phyloP scores from a whole-genome alignment of 2,888 invertebrate species.

The Drosophila bunnanda region DNA sequence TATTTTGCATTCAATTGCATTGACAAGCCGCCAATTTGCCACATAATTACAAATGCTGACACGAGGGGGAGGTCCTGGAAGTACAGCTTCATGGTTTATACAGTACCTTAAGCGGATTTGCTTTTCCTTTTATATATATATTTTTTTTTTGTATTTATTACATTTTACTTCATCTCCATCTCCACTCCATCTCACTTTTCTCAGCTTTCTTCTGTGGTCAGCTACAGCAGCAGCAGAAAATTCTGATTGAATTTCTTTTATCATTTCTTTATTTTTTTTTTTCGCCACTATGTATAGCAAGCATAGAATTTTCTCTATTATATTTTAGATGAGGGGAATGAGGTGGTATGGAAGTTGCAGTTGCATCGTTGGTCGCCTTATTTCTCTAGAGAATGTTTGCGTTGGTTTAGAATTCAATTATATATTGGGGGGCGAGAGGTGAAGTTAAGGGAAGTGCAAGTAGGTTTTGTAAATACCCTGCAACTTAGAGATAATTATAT shows the following conservation, averaged over 20 bases:
- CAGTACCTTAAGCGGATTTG: conserved; percentile 70
- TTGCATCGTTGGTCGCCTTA: conserved; percentile 51
- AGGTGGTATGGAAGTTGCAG: conserved; percentile 7
- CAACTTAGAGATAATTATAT: background rate
- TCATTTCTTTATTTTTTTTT: conserved; percentile 30
- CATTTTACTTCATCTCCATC: conserved; percentile 9
- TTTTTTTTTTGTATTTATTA: background rate
- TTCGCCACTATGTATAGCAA: conserved; percentile 50
- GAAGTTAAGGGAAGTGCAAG: background rate
- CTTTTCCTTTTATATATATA: conserved; percentile 4
- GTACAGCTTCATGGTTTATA: conserved; percentile 46
- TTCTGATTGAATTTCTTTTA: conserved; percentile 66
- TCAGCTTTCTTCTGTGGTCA: conserved; percentile 35
- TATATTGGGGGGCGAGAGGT: conserved; percentile 56
- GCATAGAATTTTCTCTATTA: conserved; percentile 60
- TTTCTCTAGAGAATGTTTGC: conserved; percentile 74
- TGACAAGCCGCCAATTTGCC: conserved; percentile 52
- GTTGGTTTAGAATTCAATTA: conserved; percentile 78
- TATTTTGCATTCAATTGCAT: conserved; percentile 48
- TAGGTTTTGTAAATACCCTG: conserved; percentile 34
- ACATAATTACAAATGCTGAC: conserved; percentile 38
- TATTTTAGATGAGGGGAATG: conserved; percentile 43
- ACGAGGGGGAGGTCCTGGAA: background rate
- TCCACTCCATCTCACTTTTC: conserved; percentile 12
- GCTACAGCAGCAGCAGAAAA: conserved; percentile 50